Percentiles rank a stretch among this genome's conserved stretches.
Conservation (phyloP, 2,113 vertebrate species). For the Pyxicephalus adspersus region DNA sequence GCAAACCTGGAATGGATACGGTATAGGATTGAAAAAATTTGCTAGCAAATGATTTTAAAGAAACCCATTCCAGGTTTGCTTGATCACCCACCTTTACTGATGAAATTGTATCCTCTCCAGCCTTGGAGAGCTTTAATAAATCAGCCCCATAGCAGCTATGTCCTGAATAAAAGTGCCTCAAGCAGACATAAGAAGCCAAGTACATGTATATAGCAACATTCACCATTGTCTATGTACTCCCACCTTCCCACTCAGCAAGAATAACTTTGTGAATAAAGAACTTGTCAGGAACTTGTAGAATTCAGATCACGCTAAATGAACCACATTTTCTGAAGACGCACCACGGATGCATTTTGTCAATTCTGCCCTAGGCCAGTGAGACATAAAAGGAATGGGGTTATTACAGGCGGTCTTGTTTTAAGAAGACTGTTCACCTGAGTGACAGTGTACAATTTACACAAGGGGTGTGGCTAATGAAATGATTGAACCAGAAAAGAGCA, state of each 20-base stretch:
- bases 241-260: slow-evolving; percentile 13
- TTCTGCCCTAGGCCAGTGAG: slow-evolving; percentile 66
- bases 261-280: slow-evolving; percentile 41
- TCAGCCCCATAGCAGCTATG: slow-evolving; percentile 5
- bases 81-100: too few relatives aligned
- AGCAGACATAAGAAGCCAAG: slow-evolving; percentile 1
- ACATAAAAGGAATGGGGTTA: slow-evolving; percentile 66
- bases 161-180: slow-evolving; percentile 4
- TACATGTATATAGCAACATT: slow-evolving; percentile 1
- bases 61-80: too few relatives aligned
- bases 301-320: slow-evolving; percentile 59
- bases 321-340: slow-evolving; percentile 58
- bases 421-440: slow-evolving; percentile 65
- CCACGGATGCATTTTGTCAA: slow-evolving; percentile 65
- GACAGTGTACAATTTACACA: slow-evolving; percentile 72
- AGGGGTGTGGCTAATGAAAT: slow-evolving; percentile 72
- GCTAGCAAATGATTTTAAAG: too few relatives aligned
- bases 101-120: too few relatives aligned
- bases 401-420: slow-evolving; percentile 64
- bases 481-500: slow-evolving; percentile 67
- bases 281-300: slow-evolving; percentile 40
- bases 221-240: slow-evolving; percentile 10
- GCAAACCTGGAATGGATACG: too few relatives aligned
- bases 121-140: too few relatives aligned
- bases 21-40: too few relatives aligned